These are phyloP conservation scores for Scopus umbretta DNA, from an alignment of 2,113 vertebrate species.

Conservation along the genomic window DNA sequence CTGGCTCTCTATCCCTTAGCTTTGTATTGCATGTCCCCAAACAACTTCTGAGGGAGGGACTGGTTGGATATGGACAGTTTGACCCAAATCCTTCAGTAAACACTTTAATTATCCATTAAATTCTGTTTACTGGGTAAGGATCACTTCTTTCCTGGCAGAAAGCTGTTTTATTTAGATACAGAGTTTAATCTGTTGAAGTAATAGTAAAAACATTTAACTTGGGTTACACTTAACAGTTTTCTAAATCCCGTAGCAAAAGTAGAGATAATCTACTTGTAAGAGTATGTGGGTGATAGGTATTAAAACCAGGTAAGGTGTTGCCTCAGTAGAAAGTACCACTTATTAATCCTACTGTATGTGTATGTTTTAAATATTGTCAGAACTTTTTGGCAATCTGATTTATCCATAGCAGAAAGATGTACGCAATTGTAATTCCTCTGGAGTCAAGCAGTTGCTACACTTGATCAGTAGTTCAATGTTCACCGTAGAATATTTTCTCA, in stretches of 20 bases:
- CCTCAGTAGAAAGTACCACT: neutral
- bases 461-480: slow-evolving; percentile 71
- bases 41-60: neutral
- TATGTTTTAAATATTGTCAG: slow-evolving; percentile 65
- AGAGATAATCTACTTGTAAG: neutral
- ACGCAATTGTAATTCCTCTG: slow-evolving; percentile 75
- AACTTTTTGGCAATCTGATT: slow-evolving; percentile 68
- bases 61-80: neutral
- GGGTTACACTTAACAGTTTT: neutral
- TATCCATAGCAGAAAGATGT: slow-evolving; percentile 63
- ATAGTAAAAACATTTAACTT: slow-evolving; percentile 26
- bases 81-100: neutral
- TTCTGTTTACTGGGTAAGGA: neutral
- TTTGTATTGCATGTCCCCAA: neutral
- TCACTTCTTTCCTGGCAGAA: neutral
- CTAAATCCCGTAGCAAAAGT: neutral
- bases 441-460: slow-evolving; percentile 35
- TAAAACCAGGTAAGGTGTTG: neutral
- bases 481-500: slow-evolving; percentile 72
- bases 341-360: neutral
- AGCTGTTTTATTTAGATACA: slow-evolving; percentile 27
- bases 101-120: neutral
- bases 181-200: slow-evolving; percentile 23
- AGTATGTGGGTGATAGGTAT: neutral
- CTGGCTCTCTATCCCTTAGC: neutral